Conservation (phyloP, 2,797 vertebrate genomes). For the Manis crassicaudata region DNA sequence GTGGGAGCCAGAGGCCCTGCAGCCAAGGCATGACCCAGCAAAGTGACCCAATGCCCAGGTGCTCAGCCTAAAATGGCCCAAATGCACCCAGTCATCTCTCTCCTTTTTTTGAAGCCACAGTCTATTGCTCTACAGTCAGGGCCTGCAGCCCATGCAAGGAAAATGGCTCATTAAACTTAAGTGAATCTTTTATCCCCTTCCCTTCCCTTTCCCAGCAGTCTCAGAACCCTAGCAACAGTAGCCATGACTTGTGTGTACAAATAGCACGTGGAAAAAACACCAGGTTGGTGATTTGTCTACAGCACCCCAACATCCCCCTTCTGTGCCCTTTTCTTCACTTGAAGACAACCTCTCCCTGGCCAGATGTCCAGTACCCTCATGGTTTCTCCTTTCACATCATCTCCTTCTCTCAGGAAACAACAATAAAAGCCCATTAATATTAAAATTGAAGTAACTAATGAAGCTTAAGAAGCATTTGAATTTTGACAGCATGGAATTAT, state of each 20-base stretch:
- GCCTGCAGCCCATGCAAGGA: neutral
- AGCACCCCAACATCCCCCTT: neutral
- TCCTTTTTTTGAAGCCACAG: neutral
- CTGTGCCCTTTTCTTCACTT: slow-evolving; percentile 8
- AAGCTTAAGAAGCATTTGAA: neutral
- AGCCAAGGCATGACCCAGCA: neutral
- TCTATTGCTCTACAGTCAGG: neutral
- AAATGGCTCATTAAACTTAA: slow-evolving; percentile 46
- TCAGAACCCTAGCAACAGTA: neutral
- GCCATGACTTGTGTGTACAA: neutral
- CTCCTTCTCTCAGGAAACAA: slow-evolving; percentile 46
- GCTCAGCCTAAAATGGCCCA: neutral
- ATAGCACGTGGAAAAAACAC: neutral
- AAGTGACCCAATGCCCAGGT: neutral
- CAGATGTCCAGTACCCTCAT: neutral
- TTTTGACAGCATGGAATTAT: slow-evolving; percentile 25
- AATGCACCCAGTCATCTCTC: neutral
- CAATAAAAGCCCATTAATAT: neutral
- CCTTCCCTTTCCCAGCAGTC: neutral
- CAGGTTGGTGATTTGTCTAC: neutral
- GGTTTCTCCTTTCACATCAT: neutral
- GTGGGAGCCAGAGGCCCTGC: neutral
- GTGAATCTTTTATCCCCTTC: neutral
- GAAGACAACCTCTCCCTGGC: neutral
- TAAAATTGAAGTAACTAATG: slow-evolving; percentile 23